phyloP scores from a whole-genome alignment of 2,888 invertebrate species.

The Argynnis bischoffii region DNA sequence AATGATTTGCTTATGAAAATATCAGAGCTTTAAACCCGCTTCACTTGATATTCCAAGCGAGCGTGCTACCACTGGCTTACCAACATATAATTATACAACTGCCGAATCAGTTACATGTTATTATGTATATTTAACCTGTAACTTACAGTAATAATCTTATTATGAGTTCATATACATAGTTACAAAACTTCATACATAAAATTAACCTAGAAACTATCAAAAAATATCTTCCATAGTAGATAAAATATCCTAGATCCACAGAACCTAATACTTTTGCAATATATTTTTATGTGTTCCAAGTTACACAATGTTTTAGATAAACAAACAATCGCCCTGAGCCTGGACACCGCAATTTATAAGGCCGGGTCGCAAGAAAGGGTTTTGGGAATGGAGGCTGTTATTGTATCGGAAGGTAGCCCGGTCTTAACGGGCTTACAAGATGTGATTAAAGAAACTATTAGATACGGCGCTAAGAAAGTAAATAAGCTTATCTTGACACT shows the following conservation, averaged over 20 bases:
- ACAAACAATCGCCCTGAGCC: conserved; percentile 55
- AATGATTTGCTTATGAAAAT: not conserved
- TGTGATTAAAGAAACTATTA: conserved; percentile 17
- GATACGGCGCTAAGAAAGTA: conserved; percentile 22
- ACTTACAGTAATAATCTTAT: too few relatives aligned
- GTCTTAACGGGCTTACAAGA: conserved; percentile 51
- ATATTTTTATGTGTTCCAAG: conserved; percentile 38
- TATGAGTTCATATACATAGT: too few relatives aligned
- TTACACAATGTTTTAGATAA: conserved; percentile 57
- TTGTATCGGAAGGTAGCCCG: conserved; percentile 80
- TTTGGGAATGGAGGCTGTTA: conserved; percentile 68
- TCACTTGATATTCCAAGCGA: too few relatives aligned
- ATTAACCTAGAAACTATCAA: not conserved
- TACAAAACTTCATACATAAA: too few relatives aligned
- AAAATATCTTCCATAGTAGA: not conserved
- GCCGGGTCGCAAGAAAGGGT: conserved; percentile 71
- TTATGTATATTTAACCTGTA: too few relatives aligned
- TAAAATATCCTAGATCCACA: not conserved
- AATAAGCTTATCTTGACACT: not conserved
- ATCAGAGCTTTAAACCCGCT: too few relatives aligned
- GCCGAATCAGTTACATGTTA: too few relatives aligned
- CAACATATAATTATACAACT: too few relatives aligned
- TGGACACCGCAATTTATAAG: conserved; percentile 80
- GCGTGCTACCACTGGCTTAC: too few relatives aligned
- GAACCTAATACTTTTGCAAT: conserved; percentile 22